phyloP scores from a whole-genome alignment of 2,797 vertebrate species.

The Acanthis flammea region DNA sequence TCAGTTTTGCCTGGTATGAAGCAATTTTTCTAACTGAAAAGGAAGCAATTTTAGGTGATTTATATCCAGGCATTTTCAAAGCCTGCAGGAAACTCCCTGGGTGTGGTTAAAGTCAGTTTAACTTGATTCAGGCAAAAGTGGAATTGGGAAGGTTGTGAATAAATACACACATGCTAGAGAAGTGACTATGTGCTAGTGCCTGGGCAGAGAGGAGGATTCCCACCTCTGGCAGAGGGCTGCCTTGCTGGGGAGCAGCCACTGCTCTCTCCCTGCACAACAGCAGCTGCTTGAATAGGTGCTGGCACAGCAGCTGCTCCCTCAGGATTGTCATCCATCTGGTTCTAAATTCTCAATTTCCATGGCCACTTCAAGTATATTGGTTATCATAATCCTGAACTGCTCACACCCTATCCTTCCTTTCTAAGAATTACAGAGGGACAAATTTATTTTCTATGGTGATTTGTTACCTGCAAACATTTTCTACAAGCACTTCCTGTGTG shows the following conservation, averaged over 20 bases:
- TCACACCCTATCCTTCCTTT: neutral
- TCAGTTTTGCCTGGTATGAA: neutral
- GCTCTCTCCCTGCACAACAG: neutral
- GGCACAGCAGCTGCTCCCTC: neutral
- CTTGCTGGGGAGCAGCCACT: neutral
- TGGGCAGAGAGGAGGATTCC: neutral
- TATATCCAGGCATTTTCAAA: neutral
- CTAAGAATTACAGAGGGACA: neutral
- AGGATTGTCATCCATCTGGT: fast-evolving
- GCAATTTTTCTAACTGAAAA: neutral
- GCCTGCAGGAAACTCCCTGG: neutral
- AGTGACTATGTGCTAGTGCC: neutral
- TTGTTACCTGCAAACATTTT: neutral
- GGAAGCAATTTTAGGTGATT: neutral
- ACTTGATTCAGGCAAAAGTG: neutral
- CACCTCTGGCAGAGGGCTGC: neutral
- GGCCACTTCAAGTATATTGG: neutral
- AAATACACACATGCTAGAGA: neutral
- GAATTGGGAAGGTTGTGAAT: neutral
- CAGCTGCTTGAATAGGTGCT: neutral
- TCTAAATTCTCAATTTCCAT: neutral
- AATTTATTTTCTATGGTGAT: neutral
- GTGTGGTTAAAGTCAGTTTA: neutral
- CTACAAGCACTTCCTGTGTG: neutral
- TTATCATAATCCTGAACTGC: neutral